Evolutionary conservation across 2,113 vertebrate species (phyloP).

Genomic region (Merops nubicus): DNA sequence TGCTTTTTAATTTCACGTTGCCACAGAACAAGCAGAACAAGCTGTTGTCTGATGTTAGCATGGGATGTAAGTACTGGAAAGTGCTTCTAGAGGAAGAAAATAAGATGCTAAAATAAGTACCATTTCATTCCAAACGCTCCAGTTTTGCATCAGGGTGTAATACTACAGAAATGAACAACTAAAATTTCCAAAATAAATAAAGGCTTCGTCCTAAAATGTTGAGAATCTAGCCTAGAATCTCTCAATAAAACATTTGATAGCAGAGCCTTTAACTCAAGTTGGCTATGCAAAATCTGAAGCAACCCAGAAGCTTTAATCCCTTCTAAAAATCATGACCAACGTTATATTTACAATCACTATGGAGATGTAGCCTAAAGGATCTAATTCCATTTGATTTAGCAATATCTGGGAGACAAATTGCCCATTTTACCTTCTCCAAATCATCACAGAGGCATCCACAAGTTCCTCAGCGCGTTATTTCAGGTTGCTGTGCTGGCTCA

Average conservation of each 20-base stretch:
- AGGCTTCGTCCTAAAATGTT: neutral
- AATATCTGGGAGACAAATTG: slow-evolving; percentile 26
- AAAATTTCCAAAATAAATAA: neutral
- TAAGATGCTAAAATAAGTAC: neutral
- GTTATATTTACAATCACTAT: slow-evolving; percentile 1
- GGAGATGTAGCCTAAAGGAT: neutral
- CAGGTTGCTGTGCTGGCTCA: neutral
- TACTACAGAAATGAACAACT: neutral
- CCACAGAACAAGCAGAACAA: slow-evolving; percentile 19
- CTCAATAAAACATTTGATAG: neutral
- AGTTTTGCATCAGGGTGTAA: neutral
- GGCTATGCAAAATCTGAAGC: neutral
- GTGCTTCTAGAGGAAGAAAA: slow-evolving; percentile 6
- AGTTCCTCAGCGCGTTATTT: neutral
- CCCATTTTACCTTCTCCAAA: neutral
- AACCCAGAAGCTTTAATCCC: neutral
- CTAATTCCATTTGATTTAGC: slow-evolving; percentile 2
- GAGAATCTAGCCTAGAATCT: neutral
- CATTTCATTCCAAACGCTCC: neutral
- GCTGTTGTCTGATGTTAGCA: neutral
- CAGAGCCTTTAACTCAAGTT: neutral
- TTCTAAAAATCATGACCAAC: neutral
- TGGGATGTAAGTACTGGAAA: neutral
- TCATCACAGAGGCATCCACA: neutral
- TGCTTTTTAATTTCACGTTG: neutral